phyloP scores from a whole-genome alignment of 2,113 vertebrate species.

The Dolichotis patagonum region DNA sequence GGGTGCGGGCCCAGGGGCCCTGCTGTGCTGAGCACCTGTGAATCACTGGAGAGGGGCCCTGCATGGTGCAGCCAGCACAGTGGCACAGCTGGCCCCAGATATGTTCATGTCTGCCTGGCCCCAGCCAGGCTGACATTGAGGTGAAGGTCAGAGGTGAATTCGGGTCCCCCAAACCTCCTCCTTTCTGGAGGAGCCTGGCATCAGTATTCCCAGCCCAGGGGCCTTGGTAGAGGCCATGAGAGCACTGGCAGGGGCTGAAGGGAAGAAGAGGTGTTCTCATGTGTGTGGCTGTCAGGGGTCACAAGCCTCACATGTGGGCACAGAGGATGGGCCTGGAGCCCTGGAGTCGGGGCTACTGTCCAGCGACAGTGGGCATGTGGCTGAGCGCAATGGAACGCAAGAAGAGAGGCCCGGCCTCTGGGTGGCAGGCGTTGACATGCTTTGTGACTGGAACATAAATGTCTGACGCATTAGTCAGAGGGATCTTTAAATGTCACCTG shows the following conservation, averaged over 20 bases:
- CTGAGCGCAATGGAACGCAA: neutral
- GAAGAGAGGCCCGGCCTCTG: neutral
- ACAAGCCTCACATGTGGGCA: too few relatives aligned
- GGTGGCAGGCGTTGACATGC: neutral
- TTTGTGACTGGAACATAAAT: neutral
- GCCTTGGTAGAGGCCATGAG: neutral
- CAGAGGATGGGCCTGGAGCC: neutral
- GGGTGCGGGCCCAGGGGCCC: neutral
- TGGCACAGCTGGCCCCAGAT: neutral
- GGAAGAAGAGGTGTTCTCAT: neutral
- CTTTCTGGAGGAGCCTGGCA: neutral
- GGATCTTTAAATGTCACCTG: neutral
- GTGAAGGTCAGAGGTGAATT: neutral
- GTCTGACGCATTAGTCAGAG: neutral
- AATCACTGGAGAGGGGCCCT: neutral
- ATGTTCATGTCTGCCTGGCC: neutral
- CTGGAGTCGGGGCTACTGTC: neutral
- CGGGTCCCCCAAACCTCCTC: neutral
- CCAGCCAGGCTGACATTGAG: neutral
- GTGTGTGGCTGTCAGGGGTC: rapidly evolving
- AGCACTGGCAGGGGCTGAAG: neutral
- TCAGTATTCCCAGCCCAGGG: neutral
- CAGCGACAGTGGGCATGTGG: neutral
- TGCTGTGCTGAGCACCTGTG: too few relatives aligned
- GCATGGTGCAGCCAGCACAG: rapidly evolving